phyloP scores from a whole-genome alignment of 1,140 invertebrate genomes.

The Bombus consobrinus region DNA sequence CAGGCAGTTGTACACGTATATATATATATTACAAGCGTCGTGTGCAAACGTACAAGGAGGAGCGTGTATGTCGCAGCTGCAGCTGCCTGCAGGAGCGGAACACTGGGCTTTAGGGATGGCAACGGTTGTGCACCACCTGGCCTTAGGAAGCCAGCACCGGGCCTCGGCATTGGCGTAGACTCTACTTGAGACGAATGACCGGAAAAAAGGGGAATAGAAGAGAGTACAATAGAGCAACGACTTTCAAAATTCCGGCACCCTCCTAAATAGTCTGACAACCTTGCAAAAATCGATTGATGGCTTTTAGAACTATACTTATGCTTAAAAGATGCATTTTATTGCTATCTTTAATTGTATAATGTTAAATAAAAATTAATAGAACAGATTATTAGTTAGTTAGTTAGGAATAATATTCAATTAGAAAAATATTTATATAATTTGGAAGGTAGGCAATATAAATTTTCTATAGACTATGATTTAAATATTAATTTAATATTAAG shows the following conservation, averaged over 20 bases:
- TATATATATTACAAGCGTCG: slow-evolving; percentile 18
- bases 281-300: slow-evolving; percentile 57
- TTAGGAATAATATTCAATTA: too few species aligned
- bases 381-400: too few species aligned
- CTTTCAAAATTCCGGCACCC: slow-evolving; percentile 71
- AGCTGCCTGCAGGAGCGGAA: slow-evolving; percentile 73
- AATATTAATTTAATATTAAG: too few species aligned
- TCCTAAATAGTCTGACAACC: not conserved
- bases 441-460: too few species aligned
- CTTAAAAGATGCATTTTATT: not conserved
- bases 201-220: slow-evolving; percentile 36
- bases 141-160: slow-evolving; percentile 74
- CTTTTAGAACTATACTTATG: not conserved
- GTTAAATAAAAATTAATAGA: not conserved
- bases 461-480: too few species aligned
- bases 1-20: slow-evolving; percentile 3
- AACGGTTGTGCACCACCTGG: slow-evolving; percentile 81
- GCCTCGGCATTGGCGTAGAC: slow-evolving; percentile 74
- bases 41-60: slow-evolving; percentile 29
- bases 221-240: slow-evolving; percentile 54
- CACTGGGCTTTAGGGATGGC: slow-evolving; percentile 76
- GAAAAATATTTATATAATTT: too few species aligned
- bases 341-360: not conserved
- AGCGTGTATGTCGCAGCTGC: slow-evolving; percentile 69
- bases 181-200: slow-evolving; percentile 51